These are phyloP conservation scores for Aphyosemion australe DNA, from an alignment of 2,113 vertebrate genomes.

Conservation along the genomic window DNA sequence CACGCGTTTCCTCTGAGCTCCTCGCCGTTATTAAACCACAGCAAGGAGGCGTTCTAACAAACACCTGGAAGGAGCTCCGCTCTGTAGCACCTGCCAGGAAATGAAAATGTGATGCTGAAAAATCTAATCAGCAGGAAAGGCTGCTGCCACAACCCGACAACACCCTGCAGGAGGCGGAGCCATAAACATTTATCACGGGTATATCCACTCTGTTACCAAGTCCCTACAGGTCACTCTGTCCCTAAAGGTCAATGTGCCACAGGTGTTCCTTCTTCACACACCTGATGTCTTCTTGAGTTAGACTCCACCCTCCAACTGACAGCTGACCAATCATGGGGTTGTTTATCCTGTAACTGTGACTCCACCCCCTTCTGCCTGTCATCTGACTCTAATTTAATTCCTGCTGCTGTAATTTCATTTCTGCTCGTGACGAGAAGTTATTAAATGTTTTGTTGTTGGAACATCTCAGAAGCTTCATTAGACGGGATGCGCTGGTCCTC, in stretches of 20 bases:
- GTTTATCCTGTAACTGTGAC: no score
- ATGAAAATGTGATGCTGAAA: conserved; percentile 51
- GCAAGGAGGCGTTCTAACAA: conserved; percentile 52
- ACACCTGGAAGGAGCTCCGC: conserved; percentile 39
- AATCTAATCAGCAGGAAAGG: conserved; percentile 36
- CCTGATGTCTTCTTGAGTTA: no score
- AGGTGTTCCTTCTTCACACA: no score
- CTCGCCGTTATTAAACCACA: conserved; percentile 46
- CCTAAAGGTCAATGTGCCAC: neutral
- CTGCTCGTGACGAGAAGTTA: conserved; percentile 38
- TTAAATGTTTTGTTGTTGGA: conserved; percentile 49
- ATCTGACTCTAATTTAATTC: conserved; percentile 65
- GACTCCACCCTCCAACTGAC: no score
- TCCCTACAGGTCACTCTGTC: no score
- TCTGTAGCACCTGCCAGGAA: conserved; percentile 36
- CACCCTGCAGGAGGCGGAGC: neutral
- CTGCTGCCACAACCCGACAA: conserved; percentile 1
- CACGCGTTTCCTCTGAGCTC: conserved; percentile 34
- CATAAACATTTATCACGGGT: neutral
- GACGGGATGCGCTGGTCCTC: conserved; percentile 28
- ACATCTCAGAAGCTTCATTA: conserved; percentile 71
- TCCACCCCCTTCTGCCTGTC: neutral
- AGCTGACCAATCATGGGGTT: no score
- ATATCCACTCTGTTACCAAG: no score
- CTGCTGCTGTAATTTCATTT: conserved; percentile 67